These are phyloP conservation scores for Dinoponera quadriceps DNA, from an alignment of 1,140 invertebrate species.

Conservation along the genomic window DNA sequence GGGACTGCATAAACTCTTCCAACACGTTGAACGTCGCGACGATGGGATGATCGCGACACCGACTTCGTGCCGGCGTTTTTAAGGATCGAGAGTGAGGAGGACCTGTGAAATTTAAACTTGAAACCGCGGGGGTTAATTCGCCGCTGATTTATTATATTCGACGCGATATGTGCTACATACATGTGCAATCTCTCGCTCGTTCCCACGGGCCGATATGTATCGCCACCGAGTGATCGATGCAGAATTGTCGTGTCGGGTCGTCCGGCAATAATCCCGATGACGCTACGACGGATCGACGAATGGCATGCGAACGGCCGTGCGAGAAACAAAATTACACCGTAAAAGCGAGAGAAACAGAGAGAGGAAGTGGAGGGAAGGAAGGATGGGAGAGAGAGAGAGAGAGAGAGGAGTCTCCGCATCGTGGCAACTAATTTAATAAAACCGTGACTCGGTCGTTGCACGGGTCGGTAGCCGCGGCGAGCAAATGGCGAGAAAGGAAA, in stretches of 20 bases:
- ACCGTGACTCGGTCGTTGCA: constrained; percentile 68
- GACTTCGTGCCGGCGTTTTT: no score
- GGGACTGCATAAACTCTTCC: neutral
- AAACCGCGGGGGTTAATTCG: neutral
- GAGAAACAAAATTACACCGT: constrained; percentile 43
- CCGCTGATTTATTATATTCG: constrained; percentile 16
- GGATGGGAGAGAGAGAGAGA: constrained; percentile 21
- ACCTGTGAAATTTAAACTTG: neutral
- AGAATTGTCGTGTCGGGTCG: constrained; percentile 56
- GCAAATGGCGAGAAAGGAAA: constrained; percentile 56
- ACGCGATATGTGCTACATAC: neutral
- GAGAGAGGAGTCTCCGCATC: constrained; percentile 38
- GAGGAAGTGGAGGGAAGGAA: constrained; percentile 17
- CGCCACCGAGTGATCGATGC: constrained; percentile 47
- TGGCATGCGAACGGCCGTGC: constrained; percentile 48
- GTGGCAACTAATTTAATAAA: constrained; percentile 75
- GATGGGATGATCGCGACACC: neutral
- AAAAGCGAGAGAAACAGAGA: constrained; percentile 2
- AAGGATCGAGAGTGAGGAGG: neutral
- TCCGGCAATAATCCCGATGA: constrained; percentile 55
- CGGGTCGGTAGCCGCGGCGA: constrained; percentile 36
- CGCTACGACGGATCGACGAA: constrained; percentile 52
- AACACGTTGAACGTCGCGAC: constrained; percentile 5
- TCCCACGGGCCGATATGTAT: constrained; percentile 52
- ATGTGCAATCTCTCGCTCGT: constrained; percentile 22